Percentiles rank a stretch among this genome's conserved stretches.
phyloP scores from a whole-genome alignment of 1,140 invertebrate species.

The Nixonia krombeini region DNA sequence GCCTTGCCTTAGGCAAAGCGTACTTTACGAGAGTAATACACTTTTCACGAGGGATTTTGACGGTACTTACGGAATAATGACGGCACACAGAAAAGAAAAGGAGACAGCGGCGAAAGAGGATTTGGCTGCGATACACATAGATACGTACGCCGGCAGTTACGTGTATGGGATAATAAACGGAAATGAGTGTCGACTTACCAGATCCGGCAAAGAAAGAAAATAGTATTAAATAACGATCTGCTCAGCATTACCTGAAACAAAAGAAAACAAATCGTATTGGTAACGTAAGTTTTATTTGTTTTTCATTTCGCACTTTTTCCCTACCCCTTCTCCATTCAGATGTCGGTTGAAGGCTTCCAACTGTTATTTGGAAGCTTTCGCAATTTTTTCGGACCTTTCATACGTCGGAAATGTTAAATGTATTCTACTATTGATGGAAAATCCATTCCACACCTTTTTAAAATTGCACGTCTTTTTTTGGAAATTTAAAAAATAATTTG shows the following conservation, averaged over 20 bases:
- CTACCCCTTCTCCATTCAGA: no score
- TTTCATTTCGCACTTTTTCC: no score
- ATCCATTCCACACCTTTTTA: no score
- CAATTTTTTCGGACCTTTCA: no score
- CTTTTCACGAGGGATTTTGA: constrained; percentile 44
- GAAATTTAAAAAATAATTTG: no score
- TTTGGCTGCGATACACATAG: constrained; percentile 23
- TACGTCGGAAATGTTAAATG: no score
- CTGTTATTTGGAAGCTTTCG: no score
- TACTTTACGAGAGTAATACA: constrained; percentile 52
- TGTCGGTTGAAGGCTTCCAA: no score
- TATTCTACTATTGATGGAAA: no score
- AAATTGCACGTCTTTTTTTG: no score
- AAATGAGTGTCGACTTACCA: constrained; percentile 45
- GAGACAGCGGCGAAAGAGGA: constrained; percentile 24
- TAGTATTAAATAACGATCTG: constrained; percentile 19
- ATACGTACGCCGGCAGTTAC: constrained; percentile 17
- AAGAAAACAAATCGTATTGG: constrained; percentile 37
- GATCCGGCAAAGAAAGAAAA: constrained; percentile 18
- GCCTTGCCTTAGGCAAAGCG: constrained; percentile 29
- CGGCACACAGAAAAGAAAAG: constrained; percentile 34
- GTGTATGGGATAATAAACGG: constrained; percentile 36
- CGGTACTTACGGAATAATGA: constrained; percentile 48
- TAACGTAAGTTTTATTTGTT: no score
- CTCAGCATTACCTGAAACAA: constrained; percentile 56